Evolutionary conservation across 1,140 invertebrate species (phyloP).

Genomic region (Hylaeus anthracinus): DNA sequence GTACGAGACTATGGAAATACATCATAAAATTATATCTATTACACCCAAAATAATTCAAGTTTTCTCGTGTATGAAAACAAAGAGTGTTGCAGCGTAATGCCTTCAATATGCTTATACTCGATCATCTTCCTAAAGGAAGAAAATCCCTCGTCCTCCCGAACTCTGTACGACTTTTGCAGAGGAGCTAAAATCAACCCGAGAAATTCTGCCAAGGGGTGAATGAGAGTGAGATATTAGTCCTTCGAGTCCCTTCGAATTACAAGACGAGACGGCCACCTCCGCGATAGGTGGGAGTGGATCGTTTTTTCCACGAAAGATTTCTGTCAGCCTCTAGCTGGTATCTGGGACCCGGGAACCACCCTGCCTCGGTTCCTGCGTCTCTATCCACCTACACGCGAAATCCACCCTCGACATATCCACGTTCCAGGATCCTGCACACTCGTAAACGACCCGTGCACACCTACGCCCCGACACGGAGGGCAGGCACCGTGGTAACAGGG

Average conservation of each 20-base stretch:
- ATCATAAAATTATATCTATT: no score
- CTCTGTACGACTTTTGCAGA: background rate
- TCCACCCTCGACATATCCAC: slow-evolving; percentile 32
- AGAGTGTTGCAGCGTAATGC: no score
- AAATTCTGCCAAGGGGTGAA: background rate
- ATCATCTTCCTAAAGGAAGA: background rate
- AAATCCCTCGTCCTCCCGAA: background rate
- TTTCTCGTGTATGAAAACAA: no score
- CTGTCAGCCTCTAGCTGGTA: slow-evolving; percentile 55
- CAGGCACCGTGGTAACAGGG: background rate
- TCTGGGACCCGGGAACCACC: slow-evolving; percentile 56
- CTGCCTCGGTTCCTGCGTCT: slow-evolving; percentile 17
- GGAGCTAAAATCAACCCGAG: background rate
- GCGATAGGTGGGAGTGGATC: slow-evolving; percentile 17
- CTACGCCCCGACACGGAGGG: slow-evolving; percentile 28
- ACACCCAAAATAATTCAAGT: no score
- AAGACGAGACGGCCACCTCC: background rate
- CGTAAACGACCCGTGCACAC: slow-evolving; percentile 39
- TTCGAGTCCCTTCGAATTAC: slow-evolving; percentile 37
- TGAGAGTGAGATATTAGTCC: slow-evolving; percentile 43
- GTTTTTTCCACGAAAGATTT: slow-evolving; percentile 54
- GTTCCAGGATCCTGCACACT: slow-evolving; percentile 26
- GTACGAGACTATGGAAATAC: no score
- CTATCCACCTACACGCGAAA: slow-evolving; percentile 38
- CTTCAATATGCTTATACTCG: background rate